Base-by-base conservation (phyloP, 2,888 invertebrate species). In the Drymonia ruficornis region DNA sequence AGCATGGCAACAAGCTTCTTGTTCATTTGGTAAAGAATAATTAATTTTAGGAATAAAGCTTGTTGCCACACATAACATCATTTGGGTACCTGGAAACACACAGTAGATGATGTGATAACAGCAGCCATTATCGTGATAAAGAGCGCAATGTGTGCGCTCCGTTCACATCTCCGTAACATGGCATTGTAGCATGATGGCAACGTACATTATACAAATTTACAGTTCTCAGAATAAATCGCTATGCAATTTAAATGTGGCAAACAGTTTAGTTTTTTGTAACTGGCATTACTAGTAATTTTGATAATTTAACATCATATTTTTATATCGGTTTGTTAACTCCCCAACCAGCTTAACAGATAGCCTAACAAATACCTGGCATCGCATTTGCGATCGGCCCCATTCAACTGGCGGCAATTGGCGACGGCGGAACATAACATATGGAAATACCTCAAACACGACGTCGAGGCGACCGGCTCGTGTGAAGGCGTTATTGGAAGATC, bases 281-380 rank as follows among this genome's bases (percentile, higher is more conserved):
- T 45, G 23, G 23, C 44, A 23, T 15, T 34, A 34, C 31, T 34
- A 9, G 36, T n/a, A 36, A 36, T 36, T 36, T 36, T n/a, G 36
- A n/a, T n/a, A 36, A 5, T 36, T 23, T 23, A 23, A 23, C 31
- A 31, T 31, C 31, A 31, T 0, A 31, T 31, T 31, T n/a, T 45
- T 45, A 45, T 15, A 11, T 28, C 28, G 28, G 13, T 48, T 48
- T 49, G 3, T 44, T 44, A 40, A 50, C 61, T 56, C 45, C 61
- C 62, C 55, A 61, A 54, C 15, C 11, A 9, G 11, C 34, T 61
- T 56, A 43, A 46, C 47, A 62, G 42, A 59, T 67, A 63, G 54
- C 87, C 91, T 91, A 91, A 88, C 87, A 91, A 91, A 91, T 91
- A 91, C 91, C 90, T 91, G 86, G 78, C 76, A 75, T 71, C 64